phyloP scores from a whole-genome alignment of 1,140 invertebrate genomes.

The Zaprionus gabonicus region DNA sequence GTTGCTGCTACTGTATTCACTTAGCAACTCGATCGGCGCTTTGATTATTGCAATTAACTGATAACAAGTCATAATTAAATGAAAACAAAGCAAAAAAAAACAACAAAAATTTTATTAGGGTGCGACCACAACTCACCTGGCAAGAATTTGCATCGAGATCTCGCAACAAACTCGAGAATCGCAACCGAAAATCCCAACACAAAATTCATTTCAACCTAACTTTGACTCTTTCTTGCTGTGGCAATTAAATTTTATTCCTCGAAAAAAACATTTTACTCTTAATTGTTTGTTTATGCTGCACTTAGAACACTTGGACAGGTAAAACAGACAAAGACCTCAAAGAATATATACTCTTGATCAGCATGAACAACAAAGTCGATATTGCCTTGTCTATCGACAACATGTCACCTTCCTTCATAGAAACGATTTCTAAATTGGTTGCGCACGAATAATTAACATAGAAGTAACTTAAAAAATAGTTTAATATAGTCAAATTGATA shows the following conservation, averaged over 20 bases:
- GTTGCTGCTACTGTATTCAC: constrained; percentile 5
- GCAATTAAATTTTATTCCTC: background rate
- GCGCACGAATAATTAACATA: too few species aligned
- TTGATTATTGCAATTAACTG: constrained; percentile 59
- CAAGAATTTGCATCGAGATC: background rate
- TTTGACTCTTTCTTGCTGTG: background rate
- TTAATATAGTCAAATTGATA: too few species aligned
- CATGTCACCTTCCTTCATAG: too few species aligned
- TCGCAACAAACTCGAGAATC: background rate
- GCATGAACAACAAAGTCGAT: too few species aligned
- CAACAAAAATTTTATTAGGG: constrained; percentile 25
- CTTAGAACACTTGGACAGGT: too few species aligned
- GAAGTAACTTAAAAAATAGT: too few species aligned
- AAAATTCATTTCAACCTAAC: background rate
- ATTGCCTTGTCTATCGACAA: too few species aligned
- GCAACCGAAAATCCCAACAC: background rate
- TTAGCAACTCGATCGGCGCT: constrained; percentile 21
- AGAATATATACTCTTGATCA: too few species aligned
- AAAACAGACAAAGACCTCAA: too few species aligned
- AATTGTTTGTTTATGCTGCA: background rate
- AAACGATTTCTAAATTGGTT: too few species aligned
- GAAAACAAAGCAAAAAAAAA: constrained; percentile 33
- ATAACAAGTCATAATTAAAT: constrained; percentile 60
- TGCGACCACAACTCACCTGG: constrained; percentile 2
- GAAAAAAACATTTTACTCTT: background rate